phyloP scores from a whole-genome alignment of 2,113 vertebrate species.

The Heterotis niloticus region DNA sequence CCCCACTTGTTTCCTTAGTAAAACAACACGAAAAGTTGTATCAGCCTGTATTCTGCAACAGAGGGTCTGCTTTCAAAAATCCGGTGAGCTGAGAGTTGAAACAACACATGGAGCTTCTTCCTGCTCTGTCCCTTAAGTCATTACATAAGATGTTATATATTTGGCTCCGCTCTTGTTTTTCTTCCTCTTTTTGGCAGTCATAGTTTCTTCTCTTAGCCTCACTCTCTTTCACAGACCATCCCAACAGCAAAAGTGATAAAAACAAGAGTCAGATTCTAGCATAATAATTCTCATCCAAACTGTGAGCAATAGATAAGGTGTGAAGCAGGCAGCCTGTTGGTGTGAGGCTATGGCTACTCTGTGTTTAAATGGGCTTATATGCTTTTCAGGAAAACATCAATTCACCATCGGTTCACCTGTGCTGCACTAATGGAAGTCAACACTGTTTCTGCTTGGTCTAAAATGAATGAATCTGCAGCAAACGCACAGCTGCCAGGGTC shows the following conservation, averaged over 20 bases:
- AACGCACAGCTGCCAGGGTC: not conserved
- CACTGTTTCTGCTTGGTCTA: slow-evolving; percentile 33
- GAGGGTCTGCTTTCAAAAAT: slow-evolving; percentile 13
- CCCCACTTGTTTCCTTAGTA: not conserved
- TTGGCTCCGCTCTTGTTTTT: not conserved
- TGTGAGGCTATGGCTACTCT: not conserved
- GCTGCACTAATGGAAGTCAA: slow-evolving; percentile 27
- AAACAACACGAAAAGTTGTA: not conserved
- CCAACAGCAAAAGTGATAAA: not conserved
- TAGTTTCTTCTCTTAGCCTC: not conserved
- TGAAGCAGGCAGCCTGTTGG: not conserved
- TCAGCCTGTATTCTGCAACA: not conserved
- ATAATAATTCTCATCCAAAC: not conserved
- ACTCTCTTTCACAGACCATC: not conserved
- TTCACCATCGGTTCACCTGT: slow-evolving; percentile 18
- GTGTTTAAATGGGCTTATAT: not conserved
- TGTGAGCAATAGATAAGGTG: not conserved
- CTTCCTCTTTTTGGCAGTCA: not conserved
- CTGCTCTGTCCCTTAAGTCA: slow-evolving; percentile 1
- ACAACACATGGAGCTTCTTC: not conserved
- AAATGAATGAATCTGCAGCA: not conserved
- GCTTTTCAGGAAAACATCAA: slow-evolving; percentile 14
- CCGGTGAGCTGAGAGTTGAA: not conserved
- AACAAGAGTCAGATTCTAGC: slow-evolving; percentile 5
- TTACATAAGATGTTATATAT: not conserved